Evolutionary conservation across 2,113 vertebrate genomes (phyloP), one percentile per base, ranked within the genome.

Genomic region (Urocitellus parryii): DNA sequence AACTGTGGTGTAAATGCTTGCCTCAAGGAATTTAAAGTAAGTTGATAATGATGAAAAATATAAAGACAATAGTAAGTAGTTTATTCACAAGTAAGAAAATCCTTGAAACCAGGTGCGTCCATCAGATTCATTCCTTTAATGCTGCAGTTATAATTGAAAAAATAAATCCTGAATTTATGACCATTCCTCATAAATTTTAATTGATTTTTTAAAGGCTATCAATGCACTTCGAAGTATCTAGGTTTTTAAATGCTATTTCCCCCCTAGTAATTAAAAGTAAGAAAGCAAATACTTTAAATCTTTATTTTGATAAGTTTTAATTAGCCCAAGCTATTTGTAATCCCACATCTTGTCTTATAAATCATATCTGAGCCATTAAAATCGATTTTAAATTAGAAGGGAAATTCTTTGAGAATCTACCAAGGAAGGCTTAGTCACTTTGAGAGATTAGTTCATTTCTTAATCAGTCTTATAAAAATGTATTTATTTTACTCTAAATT

Each of bases 281-380:
- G 90, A 97, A 98, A 98, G 94, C 94, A 97, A 97, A 85, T 97
- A 39, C 88, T 98, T 99, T 97, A 97, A 96, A 98, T 98, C 94
- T 97, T 98, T 98, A 97, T 98, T 98, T 98, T 97, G 73, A 96
- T 98, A 94, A 74, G 34, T 98, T 98, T 98, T 98, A 98, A 98
- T 98, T 98, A 97, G 48, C 85, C 32, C 94, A 97, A 96, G 67
- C 76, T 98, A 82, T 98, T 98, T 98, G 87, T 97, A 98, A 98
- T 97, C 90, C 91, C 92, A 94, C 85, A 98, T 98, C 97, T 97
- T 98, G 61, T 98, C 96, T 95, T 98, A 11, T 96, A 97, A 98
- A 98, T 98, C 97, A 58, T 96, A 97, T 94, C 68, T 90, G 67
- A 98, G 90, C 95, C 83, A 90, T 79, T 88, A 91, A 94, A 98